Conservation (phyloP, 2,888 invertebrate species). For the Bellardia bayeri region DNA sequence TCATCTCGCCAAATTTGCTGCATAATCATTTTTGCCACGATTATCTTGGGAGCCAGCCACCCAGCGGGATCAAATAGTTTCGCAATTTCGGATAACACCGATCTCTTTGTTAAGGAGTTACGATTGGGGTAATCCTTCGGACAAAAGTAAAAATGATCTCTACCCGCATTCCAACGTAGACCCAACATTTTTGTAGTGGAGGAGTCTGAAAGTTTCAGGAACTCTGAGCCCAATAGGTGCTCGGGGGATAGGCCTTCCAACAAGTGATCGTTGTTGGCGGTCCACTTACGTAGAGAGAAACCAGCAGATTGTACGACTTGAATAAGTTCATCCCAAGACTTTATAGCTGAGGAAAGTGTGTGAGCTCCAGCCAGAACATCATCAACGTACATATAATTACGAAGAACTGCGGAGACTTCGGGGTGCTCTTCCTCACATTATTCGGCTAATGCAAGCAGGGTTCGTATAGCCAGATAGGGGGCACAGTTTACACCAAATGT, state of each 20-base stretch:
- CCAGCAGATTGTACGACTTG: conserved; percentile 18
- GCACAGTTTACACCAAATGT: conserved; percentile 71
- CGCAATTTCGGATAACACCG: conserved; percentile 5
- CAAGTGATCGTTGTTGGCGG: conserved; percentile 14
- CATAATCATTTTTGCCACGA: conserved; percentile 14
- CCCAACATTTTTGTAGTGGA: conserved; percentile 21
- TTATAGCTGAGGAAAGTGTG: neutral
- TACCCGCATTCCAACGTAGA: conserved; percentile 24
- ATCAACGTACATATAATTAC: conserved; percentile 30
- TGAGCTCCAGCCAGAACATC: conserved; percentile 17
- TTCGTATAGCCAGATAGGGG: conserved; percentile 67
- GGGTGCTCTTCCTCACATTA: conserved; percentile 28
- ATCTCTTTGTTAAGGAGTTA: neutral
- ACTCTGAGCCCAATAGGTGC: conserved; percentile 21
- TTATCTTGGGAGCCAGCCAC: neutral
- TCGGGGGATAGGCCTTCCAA: neutral
- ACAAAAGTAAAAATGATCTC: conserved; percentile 25
- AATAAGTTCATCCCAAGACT: conserved; percentile 12
- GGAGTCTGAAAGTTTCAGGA: conserved; percentile 26
- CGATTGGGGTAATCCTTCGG: neutral
- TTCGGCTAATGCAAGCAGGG: conserved; percentile 49
- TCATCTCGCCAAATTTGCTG: conserved; percentile 31
- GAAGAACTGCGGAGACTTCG: conserved; percentile 23
- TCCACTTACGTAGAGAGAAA: conserved; percentile 42
- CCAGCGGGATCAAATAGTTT: conserved; percentile 8